phyloP scores from a whole-genome alignment of 92 coral and sea anemone genomes.

The Anthopleura xanthogrammica region DNA sequence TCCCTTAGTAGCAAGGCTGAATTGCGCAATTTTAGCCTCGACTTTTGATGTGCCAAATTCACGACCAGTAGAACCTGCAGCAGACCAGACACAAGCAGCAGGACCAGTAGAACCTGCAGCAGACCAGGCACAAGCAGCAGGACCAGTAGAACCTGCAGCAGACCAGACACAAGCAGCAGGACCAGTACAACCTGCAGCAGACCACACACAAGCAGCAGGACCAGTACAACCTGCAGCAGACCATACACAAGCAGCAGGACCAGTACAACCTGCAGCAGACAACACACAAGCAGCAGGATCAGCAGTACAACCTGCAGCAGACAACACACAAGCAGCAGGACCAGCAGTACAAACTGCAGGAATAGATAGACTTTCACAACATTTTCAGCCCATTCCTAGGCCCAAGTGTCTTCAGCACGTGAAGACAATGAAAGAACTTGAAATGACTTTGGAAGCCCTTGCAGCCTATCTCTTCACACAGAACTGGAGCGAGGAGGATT shows the following conservation, averaged over 20 bases:
- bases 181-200: too few species aligned
- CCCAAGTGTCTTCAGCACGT: neutral
- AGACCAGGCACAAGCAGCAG: neutral
- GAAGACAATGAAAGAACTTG: neutral
- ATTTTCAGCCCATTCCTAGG: neutral
- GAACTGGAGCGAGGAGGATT: conserved; percentile 3
- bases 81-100: neutral
- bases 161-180: neutral
- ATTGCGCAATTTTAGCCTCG: too few species aligned
- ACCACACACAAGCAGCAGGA: too few species aligned
- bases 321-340: too few species aligned
- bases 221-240: neutral
- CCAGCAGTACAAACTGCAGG: neutral
- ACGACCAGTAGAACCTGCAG: too few species aligned
- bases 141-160: too few species aligned
- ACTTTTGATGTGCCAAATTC: too few species aligned
- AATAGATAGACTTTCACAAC: neutral
- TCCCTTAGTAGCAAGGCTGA: too few species aligned
- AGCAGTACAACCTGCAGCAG: too few species aligned
- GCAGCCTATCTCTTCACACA: conserved; percentile 12
- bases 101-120: neutral
- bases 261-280: neutral
- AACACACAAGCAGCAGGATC: neutral
- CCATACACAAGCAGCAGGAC: too few species aligned
- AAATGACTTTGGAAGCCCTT: conserved; percentile 11